phyloP scores from a whole-genome alignment of 2,888 invertebrate genomes.

The Perithous albicinctus region DNA sequence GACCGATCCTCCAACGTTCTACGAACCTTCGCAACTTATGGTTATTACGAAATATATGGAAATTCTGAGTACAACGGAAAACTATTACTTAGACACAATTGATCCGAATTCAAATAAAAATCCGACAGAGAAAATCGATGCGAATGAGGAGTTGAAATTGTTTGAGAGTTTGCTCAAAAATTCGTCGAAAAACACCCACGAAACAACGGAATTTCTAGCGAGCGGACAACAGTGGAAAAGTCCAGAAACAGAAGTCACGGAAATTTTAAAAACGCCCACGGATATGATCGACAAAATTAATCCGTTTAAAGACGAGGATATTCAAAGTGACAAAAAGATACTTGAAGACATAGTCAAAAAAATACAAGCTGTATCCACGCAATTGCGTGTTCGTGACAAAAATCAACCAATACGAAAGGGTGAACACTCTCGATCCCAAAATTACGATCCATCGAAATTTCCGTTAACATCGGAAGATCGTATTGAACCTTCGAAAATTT shows the following conservation, averaged over 20 bases:
- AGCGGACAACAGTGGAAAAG: not conserved
- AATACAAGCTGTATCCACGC: conserved; percentile 69
- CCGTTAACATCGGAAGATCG: conserved; percentile 18
- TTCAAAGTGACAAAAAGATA: conserved; percentile 71
- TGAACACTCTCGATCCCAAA: conserved; percentile 17
- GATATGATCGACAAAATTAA: not conserved
- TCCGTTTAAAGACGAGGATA: not conserved
- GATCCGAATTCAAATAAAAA: not conserved
- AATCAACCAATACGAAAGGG: not conserved
- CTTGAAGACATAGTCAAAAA: conserved; percentile 75
- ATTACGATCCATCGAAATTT: conserved; percentile 22
- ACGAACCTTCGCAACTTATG: conserved; percentile 45
- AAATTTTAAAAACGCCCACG: too few relatives aligned
- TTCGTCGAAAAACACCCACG: not conserved
- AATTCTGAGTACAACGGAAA: not conserved
- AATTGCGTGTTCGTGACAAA: conserved; percentile 41
- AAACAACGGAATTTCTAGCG: not conserved
- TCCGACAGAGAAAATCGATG: conserved; percentile 17
- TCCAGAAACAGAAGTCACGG: not conserved
- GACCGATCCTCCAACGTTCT: conserved; percentile 30
- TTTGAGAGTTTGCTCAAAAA: conserved; percentile 63
- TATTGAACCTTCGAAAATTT: conserved; percentile 16
- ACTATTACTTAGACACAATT: not conserved
- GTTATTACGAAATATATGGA: conserved; percentile 63
- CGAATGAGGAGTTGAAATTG: conserved; percentile 56